Conservation (phyloP, 2,113 vertebrate species). For the Oryzias celebensis region DNA sequence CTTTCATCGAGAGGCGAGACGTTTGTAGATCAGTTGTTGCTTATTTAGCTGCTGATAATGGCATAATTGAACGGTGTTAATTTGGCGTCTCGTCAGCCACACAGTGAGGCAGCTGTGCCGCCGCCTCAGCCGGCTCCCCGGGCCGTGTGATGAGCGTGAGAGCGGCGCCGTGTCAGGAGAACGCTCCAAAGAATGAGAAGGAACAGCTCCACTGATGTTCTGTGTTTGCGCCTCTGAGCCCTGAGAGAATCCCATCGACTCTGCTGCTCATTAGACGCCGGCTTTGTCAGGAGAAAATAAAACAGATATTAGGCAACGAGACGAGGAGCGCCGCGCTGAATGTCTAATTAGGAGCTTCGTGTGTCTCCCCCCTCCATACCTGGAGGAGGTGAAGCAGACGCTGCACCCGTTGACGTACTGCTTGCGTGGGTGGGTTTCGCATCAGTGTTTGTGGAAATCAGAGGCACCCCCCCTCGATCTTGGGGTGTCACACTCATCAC, state of each 20-base stretch:
- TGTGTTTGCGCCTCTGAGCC: slow-evolving; percentile 62
- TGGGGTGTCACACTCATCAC: slow-evolving; percentile 48
- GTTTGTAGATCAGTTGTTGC: slow-evolving; percentile 29
- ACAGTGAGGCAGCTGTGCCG: slow-evolving; percentile 38
- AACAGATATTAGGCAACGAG: slow-evolving; percentile 69
- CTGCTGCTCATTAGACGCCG: slow-evolving; percentile 71
- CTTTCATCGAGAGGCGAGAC: slow-evolving; percentile 5
- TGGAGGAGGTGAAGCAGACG: slow-evolving; percentile 27
- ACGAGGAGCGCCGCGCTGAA: slow-evolving; percentile 58
- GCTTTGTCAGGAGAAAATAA: slow-evolving; percentile 71
- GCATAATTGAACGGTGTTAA: slow-evolving; percentile 28
- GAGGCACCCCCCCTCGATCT: slow-evolving; percentile 33
- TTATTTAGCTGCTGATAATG: slow-evolving; percentile 28
- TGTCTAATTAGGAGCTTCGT: slow-evolving; percentile 71
- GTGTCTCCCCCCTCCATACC: slow-evolving; percentile 32
- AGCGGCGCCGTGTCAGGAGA: slow-evolving; percentile 59
- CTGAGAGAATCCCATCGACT: slow-evolving; percentile 60
- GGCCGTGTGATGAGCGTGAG: slow-evolving; percentile 60
- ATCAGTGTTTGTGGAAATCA: slow-evolving; percentile 45
- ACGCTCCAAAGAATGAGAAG: slow-evolving; percentile 66
- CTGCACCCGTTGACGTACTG: slow-evolving; percentile 4
- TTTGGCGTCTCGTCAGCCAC: slow-evolving; percentile 32
- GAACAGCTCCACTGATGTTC: slow-evolving; percentile 55
- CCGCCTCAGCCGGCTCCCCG: slow-evolving; percentile 51
- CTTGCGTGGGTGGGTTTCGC: slow-evolving; percentile 10